Conservation (phyloP, 1,140 invertebrate genomes). For the Drosophila insularis region DNA sequence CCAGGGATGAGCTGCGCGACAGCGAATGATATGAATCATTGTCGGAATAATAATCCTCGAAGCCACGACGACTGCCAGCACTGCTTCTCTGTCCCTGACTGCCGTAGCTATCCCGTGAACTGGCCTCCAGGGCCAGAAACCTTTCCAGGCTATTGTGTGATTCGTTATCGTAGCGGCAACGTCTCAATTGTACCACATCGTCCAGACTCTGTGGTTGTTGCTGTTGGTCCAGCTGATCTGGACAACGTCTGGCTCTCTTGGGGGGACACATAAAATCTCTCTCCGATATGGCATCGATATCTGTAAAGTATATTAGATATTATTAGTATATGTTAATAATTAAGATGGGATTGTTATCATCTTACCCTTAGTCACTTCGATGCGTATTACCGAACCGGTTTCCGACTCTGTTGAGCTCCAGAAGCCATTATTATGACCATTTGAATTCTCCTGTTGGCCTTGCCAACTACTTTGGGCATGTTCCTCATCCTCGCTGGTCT, state of each 20-base stretch:
- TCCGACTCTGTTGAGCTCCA: conserved; percentile 86
- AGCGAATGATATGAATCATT: conserved; percentile 84
- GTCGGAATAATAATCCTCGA: conserved; percentile 83
- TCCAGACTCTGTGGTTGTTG: conserved; percentile 47
- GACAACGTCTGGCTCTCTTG: conserved; percentile 87
- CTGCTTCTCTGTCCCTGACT: conserved; percentile 62
- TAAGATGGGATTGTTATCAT: neutral
- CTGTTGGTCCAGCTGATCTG: conserved; percentile 58
- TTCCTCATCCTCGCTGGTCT: conserved; percentile 88
- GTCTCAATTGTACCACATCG: conserved; percentile 65
- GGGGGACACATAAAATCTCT: conserved; percentile 90
- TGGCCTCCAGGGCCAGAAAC: conserved; percentile 57
- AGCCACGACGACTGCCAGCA: conserved; percentile 63
- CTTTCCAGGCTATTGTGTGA: conserved; percentile 64
- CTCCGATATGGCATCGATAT: conserved; percentile 87
- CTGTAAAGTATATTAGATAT: conserved; percentile 56
- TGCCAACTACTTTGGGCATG: conserved; percentile 82
- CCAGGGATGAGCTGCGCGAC: conserved; percentile 88
- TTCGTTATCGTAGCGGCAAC: conserved; percentile 48
- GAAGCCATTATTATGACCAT: conserved; percentile 79
- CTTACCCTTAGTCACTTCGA: conserved; percentile 83
- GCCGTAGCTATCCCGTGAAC: conserved; percentile 58
- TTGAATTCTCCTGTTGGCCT: conserved; percentile 42
- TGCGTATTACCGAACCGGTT: conserved; percentile 84
- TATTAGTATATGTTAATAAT: neutral